Conservation (phyloP, 1,140 invertebrate genomes). For the Leucophenga varia region DNA sequence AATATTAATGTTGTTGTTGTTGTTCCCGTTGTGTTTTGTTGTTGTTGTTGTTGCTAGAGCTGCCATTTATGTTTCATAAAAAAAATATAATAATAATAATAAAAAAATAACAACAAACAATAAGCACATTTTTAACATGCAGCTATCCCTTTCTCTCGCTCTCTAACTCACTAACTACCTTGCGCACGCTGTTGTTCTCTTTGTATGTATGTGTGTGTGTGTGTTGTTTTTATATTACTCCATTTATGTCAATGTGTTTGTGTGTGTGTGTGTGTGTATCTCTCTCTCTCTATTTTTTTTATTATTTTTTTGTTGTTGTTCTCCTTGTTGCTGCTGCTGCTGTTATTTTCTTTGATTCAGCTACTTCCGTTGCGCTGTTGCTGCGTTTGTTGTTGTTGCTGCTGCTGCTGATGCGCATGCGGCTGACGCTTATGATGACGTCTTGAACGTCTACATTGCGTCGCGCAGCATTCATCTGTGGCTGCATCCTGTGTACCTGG, state of each 20-base stretch:
- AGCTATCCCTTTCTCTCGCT: background rate
- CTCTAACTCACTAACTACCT: background rate
- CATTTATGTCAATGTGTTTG: background rate
- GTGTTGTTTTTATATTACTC: background rate
- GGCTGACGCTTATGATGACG: slow-evolving; percentile 56
- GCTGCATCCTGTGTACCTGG: slow-evolving; percentile 39
- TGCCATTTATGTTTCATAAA: no score
- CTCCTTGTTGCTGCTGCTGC: slow-evolving; percentile 1
- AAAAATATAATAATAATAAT: no score
- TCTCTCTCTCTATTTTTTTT: slow-evolving; percentile 5
- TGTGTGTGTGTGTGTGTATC: slow-evolving; percentile 1
- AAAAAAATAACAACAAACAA: no score
- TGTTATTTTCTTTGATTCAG: slow-evolving; percentile 5
- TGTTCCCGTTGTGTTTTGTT: no score
- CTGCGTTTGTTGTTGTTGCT: slow-evolving; percentile 14
- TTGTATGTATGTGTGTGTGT: background rate
- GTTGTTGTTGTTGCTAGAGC: no score
- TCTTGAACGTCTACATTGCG: slow-evolving; percentile 59
- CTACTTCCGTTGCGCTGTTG: slow-evolving; percentile 14
- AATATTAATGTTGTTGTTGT: no score
- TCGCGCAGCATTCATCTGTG: slow-evolving; percentile 61
- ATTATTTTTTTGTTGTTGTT: slow-evolving; percentile 6
- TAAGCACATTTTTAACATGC: background rate
- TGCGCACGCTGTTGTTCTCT: slow-evolving; percentile 3
- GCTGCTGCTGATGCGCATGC: slow-evolving; percentile 23